Percentiles rank a stretch among this genome's conserved stretches.
Conservation (phyloP, 1,140 invertebrate genomes). For the Drosophila parabipectinata region DNA sequence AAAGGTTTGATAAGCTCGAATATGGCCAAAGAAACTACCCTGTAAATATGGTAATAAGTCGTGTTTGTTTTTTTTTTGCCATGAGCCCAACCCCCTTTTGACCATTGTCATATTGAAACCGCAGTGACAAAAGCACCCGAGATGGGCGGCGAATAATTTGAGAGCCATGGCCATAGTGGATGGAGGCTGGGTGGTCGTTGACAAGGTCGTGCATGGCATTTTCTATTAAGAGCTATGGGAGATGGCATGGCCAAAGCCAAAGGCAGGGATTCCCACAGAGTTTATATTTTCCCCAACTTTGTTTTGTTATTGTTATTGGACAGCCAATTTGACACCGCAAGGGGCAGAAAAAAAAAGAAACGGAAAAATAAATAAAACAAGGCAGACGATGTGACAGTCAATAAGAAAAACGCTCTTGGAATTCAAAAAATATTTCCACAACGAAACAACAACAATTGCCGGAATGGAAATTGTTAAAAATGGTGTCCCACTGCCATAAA, state of each 20-base stretch:
- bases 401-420: constrained; percentile 48
- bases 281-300: constrained; percentile 48
- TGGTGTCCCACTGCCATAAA: constrained; percentile 41
- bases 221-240: constrained; percentile 71
- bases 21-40: background rate
- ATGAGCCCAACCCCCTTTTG: background rate
- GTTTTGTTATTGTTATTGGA: constrained; percentile 64
- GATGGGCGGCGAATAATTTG: constrained; percentile 2
- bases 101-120: constrained; percentile 72
- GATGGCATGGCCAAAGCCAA: constrained; percentile 26
- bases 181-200: background rate
- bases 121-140: constrained; percentile 61
- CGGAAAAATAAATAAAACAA: constrained; percentile 9
- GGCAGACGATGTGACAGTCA: constrained; percentile 16
- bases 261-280: constrained; percentile 13
- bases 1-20: background rate
- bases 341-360: constrained; percentile 11
- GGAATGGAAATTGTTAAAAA: constrained; percentile 39
- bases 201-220: constrained; percentile 70
- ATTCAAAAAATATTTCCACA: constrained; percentile 49
- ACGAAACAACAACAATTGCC: background rate
- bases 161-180: background rate
- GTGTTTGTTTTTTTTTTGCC: constrained; percentile 27
- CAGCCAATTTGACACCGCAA: constrained; percentile 54
- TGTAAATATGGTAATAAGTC: constrained; percentile 7